Evolutionary conservation across 2,797 vertebrate genomes (phyloP), one percentile per base, ranked within the genome.

Genomic region (Malacoctenus gilli): DNA sequence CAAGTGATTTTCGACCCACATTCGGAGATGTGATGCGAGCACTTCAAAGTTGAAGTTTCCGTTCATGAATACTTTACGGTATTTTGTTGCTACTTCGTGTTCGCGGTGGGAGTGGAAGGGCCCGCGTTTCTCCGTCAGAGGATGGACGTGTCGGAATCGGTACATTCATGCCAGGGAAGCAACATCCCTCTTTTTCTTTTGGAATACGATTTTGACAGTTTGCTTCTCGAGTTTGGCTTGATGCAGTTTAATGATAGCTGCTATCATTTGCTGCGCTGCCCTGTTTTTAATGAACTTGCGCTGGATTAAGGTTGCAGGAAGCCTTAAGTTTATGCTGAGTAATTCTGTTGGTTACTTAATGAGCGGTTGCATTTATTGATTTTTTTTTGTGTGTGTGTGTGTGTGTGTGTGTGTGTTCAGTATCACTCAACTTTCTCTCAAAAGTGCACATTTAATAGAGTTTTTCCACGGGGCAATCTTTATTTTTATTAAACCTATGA

Each of bases 11-110:
- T 36, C 61, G 65, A 67, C 62, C 61, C 64, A 80, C 61, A 76
- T 83, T 48, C 56, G 23, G 37, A 59, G 41, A 31, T n/a, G 10
- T 56, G 56, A 65, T 65, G 43, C 32, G 64, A 66, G 46, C 25
- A 56, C 35, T 63, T 72, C 20, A 61, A 41, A 65, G 58, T 13
- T 71, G 4, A 53, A 37, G 16, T 53, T 55, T 12, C 43, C 36
- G 48, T 66, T 68, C 43, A 74, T 81, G n/a, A 76, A 68, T 72
- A 63, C 21, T 72, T 76, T 58, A 67, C 12, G 34, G 44, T 37
- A 62, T 74, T 64, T 68, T 65, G 19, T 72, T 57, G 23, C 57
- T 58, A 20, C 44, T 57, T 43, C 44, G 37, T 68, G 19, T 66
- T 43, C 19, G 44, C 55, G 14, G 41, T 52, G 28, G 31, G 37